phyloP scores from a whole-genome alignment of 1,140 invertebrate species.

The Lepidurus arcticus region DNA sequence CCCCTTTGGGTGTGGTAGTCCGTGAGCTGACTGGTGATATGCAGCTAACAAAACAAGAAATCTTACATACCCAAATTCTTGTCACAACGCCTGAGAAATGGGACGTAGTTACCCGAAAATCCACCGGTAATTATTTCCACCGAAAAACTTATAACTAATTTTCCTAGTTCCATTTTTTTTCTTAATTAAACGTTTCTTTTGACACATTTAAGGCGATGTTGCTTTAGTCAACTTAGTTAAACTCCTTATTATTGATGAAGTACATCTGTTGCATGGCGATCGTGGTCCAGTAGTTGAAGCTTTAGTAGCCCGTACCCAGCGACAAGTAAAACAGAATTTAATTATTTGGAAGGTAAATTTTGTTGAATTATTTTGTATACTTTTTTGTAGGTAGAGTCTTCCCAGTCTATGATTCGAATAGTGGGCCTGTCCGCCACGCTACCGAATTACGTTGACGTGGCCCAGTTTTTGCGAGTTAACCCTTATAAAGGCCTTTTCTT shows the following conservation, averaged over 20 bases:
- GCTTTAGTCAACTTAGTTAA: conserved; percentile 84
- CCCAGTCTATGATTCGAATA: conserved; percentile 94
- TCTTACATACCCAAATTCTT: conserved; percentile 93
- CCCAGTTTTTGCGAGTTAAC: conserved; percentile 89
- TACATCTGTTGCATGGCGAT: conserved; percentile 95
- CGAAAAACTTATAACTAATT: background rate
- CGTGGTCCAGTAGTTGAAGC: conserved; percentile 96
- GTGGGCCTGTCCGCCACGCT: conserved; percentile 96
- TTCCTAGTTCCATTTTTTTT: background rate
- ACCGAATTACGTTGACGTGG: conserved; percentile 97
- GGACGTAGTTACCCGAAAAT: conserved; percentile 98
- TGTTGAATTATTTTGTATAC: conserved; percentile 28
- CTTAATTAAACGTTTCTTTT: background rate
- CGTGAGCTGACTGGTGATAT: conserved; percentile 96
- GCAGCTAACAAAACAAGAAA: conserved; percentile 91
- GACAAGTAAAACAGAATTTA: conserved; percentile 56
- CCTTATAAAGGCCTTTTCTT: conserved; percentile 88
- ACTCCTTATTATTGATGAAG: conserved; percentile 96
- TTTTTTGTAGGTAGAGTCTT: conserved; percentile 69
- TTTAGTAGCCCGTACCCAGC: conserved; percentile 87
- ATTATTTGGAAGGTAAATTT: background rate
- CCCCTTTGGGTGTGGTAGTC: conserved; percentile 71
- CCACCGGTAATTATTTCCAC: conserved; percentile 49
- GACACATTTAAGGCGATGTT: conserved; percentile 64
- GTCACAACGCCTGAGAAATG: conserved; percentile 99